phyloP scores from a whole-genome alignment of 2,113 vertebrate genomes.

The Bambusicola thoracicus region DNA sequence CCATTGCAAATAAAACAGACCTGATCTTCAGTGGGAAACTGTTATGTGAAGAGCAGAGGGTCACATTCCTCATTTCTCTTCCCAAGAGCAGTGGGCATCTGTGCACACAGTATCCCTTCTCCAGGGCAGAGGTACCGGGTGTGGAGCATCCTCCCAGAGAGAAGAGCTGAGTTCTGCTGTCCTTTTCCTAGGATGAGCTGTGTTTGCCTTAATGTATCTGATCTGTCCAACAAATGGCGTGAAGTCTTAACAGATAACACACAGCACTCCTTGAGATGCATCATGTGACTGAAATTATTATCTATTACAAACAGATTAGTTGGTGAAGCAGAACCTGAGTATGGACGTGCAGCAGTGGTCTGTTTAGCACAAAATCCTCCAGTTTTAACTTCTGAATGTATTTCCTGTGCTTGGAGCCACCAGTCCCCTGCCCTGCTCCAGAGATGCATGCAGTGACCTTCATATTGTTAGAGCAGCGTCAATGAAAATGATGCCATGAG shows the following conservation, averaged over 20 bases:
- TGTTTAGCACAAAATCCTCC: background rate
- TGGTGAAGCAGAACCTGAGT: no score
- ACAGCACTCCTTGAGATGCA: background rate
- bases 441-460: background rate
- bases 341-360: background rate
- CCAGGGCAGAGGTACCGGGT: rapidly evolving
- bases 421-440: background rate
- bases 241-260: no score
- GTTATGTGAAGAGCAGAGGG: background rate
- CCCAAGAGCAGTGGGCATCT: background rate
- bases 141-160: background rate
- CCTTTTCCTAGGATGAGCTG: background rate
- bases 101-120: background rate
- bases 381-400: background rate
- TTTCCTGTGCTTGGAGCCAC: background rate
- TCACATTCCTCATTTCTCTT: background rate
- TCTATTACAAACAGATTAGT: background rate
- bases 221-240: background rate
- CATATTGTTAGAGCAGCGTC: background rate
- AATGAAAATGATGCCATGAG: background rate
- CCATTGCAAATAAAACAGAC: background rate
- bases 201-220: background rate
- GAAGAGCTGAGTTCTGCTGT: background rate
- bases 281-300: no score
- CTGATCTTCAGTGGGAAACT: background rate